These are phyloP conservation scores for Chrysopilus asiliformis DNA, from an alignment of 2,888 invertebrate species.

Conservation along the genomic window DNA sequence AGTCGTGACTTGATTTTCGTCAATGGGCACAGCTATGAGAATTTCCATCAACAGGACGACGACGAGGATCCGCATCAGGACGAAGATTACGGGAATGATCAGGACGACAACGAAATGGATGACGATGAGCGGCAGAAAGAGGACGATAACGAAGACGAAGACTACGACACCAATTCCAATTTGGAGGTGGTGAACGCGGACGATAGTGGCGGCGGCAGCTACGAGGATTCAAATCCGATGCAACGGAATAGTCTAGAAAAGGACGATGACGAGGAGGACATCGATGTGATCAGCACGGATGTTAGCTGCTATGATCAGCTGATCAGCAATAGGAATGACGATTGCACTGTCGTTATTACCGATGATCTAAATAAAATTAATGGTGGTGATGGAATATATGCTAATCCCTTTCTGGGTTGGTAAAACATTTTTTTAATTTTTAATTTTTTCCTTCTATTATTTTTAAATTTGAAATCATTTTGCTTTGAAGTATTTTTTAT, in stretches of 20 bases:
- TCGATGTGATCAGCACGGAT: constrained; percentile 35
- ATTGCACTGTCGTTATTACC: constrained; percentile 29
- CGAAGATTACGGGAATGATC: constrained; percentile 21
- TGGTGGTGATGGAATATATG: constrained; percentile 33
- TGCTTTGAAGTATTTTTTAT: constrained; percentile 9
- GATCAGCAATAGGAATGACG: constrained; percentile 16
- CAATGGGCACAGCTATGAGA: constrained; percentile 33
- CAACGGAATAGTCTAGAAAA: constrained; percentile 34
- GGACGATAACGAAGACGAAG: constrained; percentile 26
- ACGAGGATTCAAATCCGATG: constrained; percentile 33
- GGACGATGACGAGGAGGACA: constrained; percentile 34
- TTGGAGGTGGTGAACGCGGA: constrained; percentile 33
- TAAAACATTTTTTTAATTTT: constrained; percentile 18
- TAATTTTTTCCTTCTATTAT: not conserved
- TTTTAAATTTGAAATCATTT: constrained; percentile 2
- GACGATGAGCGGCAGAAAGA: constrained; percentile 9
- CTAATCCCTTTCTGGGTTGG: constrained; percentile 38
- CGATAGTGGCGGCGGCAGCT: constrained; percentile 35
- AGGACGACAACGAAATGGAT: constrained; percentile 11
- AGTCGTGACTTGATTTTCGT: constrained; percentile 8
- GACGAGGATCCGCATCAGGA: constrained; percentile 20
- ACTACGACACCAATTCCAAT: constrained; percentile 27
- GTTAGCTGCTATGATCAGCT: constrained; percentile 34
- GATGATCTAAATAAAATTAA: constrained; percentile 22
- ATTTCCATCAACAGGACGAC: constrained; percentile 19